These are phyloP conservation scores for Zaprionus vittiger DNA, from an alignment of 1,140 invertebrate genomes.

Conservation along the genomic window DNA sequence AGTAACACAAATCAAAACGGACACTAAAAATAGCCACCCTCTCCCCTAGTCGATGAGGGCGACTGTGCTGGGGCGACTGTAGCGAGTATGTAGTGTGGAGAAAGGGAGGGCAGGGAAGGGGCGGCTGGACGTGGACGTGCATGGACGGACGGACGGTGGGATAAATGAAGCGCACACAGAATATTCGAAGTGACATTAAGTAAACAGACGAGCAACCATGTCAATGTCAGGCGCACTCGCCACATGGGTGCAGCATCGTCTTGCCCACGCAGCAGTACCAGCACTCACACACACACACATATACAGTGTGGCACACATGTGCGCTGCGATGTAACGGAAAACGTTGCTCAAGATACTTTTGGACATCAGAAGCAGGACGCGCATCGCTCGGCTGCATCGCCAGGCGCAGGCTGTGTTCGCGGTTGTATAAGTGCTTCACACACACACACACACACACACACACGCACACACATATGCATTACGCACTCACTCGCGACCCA, in stretches of 20 bases:
- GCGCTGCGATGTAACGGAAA: conserved; percentile 62
- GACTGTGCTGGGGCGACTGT: conserved; percentile 61
- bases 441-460: conserved; percentile 9
- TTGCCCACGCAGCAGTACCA: conserved; percentile 18
- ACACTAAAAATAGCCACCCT: conserved; percentile 81
- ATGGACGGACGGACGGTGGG: conserved; percentile 49
- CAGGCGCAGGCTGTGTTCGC: not conserved
- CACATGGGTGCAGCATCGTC: conserved; percentile 39
- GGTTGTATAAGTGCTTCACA: conserved; percentile 39
- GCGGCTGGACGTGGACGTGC: not conserved
- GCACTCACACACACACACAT: conserved; percentile 10
- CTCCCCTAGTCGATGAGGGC: conserved; percentile 34
- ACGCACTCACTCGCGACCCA: conserved; percentile 30
- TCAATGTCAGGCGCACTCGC: conserved; percentile 79
- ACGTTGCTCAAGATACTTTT: conserved; percentile 43
- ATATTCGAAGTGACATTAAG: conserved; percentile 73
- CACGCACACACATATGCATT: not conserved
- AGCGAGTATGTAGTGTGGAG: not conserved
- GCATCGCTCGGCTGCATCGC: conserved; percentile 24
- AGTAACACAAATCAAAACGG: conserved; percentile 75
- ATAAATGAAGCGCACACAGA: conserved; percentile 62
- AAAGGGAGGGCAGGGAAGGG: not conserved
- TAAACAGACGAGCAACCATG: conserved; percentile 76
- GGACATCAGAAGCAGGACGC: conserved; percentile 67
- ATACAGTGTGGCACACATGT: conserved; percentile 47